Evolutionary conservation across 2,888 invertebrate species (phyloP).

Genomic region (Atethmia centrago): DNA sequence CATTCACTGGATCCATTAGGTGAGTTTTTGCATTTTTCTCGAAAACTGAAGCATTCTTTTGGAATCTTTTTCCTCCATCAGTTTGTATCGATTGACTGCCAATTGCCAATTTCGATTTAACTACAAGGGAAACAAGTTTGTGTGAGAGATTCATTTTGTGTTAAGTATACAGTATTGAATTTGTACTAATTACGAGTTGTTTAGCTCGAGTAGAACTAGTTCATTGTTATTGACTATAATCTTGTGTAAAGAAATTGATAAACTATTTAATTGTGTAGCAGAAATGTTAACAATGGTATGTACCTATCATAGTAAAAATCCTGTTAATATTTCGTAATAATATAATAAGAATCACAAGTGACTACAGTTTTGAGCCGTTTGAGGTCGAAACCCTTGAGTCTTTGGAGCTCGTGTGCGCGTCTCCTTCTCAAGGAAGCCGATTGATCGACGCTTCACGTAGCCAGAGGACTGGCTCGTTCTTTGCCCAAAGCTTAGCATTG

Average conservation of each 20-base stretch:
- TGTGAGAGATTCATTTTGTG: neutral
- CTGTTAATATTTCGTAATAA: neutral
- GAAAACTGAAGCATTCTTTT: neutral
- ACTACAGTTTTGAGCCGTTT: too few relatives aligned
- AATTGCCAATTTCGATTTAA: neutral
- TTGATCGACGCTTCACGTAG: too few relatives aligned
- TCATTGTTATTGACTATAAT: neutral
- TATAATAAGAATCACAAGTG: too few relatives aligned
- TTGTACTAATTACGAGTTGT: too few relatives aligned
- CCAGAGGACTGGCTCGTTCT: too few relatives aligned
- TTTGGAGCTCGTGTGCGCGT: too few relatives aligned
- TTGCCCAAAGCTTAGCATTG: neutral
- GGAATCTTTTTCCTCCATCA: neutral
- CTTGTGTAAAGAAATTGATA: neutral
- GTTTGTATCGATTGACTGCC: neutral
- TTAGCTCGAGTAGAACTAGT: too few relatives aligned
- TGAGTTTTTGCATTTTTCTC: slow-evolving; percentile 73
- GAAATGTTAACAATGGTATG: neutral
- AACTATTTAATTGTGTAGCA: too few relatives aligned
- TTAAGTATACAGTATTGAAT: too few relatives aligned
- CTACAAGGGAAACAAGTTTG: neutral
- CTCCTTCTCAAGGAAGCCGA: too few relatives aligned
- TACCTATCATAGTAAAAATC: neutral
- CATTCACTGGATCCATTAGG: slow-evolving; percentile 94
- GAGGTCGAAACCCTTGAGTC: too few relatives aligned